Base-by-base conservation (phyloP, 2,888 invertebrate genomes). In the Odontocolon sp. region DNA sequence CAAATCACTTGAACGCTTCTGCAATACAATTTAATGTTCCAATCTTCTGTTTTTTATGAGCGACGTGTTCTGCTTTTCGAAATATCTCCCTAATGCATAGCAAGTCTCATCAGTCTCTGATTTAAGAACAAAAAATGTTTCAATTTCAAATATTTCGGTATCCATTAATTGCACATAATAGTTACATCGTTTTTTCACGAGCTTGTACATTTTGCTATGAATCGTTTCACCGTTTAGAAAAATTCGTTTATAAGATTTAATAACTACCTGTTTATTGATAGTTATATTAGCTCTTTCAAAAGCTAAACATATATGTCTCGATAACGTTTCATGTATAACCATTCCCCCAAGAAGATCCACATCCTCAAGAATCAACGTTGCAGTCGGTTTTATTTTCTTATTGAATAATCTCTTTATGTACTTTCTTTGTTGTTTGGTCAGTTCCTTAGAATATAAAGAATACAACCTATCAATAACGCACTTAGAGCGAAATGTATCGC, bases 121-220 rank as follows among this genome's bases (percentile, higher is more conserved):
- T 3, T 21, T 69, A 8, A 69, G 16, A 16, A 59, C 40, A 21
- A 59, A 59, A 59, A 69, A 69, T 9, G 28, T 11, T 14, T 40
- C 18, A 14, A 69, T 69, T 59, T 69, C 59, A 8, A 69, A 40
- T 8, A 26, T 69, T 50, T 69, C 69, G 8, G 28, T n/a, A 31
- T 69, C 31, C 2, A 59, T 18, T 11, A 69, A 57, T 33, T 50
- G 40, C 23, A 59, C 59, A 40, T 40, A 50, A 38, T 69, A 69
- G 31, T 69, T 69, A 38, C 40, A 26, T 28, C 67, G 50, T 59
- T 69, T 69, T 38, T 59, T 21, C n/a, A 59, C 69, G 6, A 8
- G 14, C 28, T 23, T 68, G 57, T 68, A 68, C 47, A 57, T 57
- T 68, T n/a, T 18, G 28, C 68, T 68, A 2, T 68, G 68, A 11